These are phyloP conservation scores for Drosophila burlai DNA, from an alignment of 1,140 invertebrate genomes.

Conservation along the genomic window DNA sequence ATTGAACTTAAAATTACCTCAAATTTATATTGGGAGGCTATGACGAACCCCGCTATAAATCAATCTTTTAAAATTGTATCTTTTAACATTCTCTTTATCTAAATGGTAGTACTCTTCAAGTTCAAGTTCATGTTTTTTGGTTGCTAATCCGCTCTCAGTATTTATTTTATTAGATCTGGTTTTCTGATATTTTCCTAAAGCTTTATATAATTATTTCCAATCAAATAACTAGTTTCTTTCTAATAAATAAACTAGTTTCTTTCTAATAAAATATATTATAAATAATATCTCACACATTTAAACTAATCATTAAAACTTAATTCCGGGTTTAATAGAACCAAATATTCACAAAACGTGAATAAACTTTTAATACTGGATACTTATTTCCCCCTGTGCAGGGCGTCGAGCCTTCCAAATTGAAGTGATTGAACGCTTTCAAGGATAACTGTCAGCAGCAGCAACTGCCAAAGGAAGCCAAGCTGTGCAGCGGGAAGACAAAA, in stretches of 20 bases:
- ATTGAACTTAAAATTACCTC: not conserved
- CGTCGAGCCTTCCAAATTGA: conserved; percentile 61
- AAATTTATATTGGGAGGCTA: not conserved
- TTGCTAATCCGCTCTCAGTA: not conserved
- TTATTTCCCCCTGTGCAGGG: conserved; percentile 10
- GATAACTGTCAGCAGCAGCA: conserved; percentile 48
- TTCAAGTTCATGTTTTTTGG: not conserved
- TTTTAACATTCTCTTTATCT: not conserved
- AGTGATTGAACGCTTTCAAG: conserved; percentile 78
- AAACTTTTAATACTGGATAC: not conserved
- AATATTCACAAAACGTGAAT: not conserved
- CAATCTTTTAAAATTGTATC: too few relatives aligned
- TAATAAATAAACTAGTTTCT: not conserved
- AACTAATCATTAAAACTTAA: not conserved
- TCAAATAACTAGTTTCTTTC: not conserved
- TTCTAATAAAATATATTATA: conserved; percentile 5
- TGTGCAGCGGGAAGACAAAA: conserved; percentile 14
- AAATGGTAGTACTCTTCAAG: conserved; percentile 1
- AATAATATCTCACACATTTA: conserved; percentile 2
- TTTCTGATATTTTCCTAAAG: not conserved
- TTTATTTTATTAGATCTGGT: not conserved
- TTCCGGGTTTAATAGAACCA: not conserved
- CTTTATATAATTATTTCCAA: not conserved
- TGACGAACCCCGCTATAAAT: not conserved
- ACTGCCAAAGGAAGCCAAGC: conserved; percentile 23